These are phyloP conservation scores for Odontothrips loti DNA, from an alignment of 2,888 invertebrate genomes.

Conservation along the genomic window DNA sequence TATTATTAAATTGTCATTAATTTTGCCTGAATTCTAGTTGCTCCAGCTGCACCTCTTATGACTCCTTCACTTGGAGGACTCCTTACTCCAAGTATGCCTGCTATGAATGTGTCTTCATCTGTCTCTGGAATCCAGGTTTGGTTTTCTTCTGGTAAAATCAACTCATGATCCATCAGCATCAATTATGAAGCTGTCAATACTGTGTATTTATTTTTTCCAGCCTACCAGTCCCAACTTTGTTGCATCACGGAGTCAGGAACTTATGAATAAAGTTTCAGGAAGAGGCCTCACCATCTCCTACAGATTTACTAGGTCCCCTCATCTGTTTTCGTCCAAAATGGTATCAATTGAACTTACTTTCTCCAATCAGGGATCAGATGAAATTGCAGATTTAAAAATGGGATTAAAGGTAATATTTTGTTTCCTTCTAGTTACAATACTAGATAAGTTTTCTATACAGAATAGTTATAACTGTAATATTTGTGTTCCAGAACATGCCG, in stretches of 20 bases:
- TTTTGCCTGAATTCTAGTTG: conserved; percentile 43
- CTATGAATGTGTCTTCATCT: conserved; percentile 31
- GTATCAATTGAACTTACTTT: conserved; percentile 74
- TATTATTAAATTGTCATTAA: conserved; percentile 4
- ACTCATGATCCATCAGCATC: background rate
- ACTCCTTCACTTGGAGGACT: conserved; percentile 79
- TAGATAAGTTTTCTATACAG: conserved; percentile 4
- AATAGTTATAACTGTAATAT: conserved; percentile 18
- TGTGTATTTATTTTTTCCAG: conserved; percentile 46
- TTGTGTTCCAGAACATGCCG: conserved; percentile 49
- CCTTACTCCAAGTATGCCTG: conserved; percentile 57
- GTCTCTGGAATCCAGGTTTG: conserved; percentile 36
- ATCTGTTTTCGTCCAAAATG: conserved; percentile 77
- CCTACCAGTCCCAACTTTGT: conserved; percentile 58
- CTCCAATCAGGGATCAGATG: conserved; percentile 64
- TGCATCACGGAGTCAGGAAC: conserved; percentile 57
- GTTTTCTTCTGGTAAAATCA: background rate
- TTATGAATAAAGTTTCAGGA: conserved; percentile 68
- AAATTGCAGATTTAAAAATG: conserved; percentile 64
- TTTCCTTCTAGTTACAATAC: background rate
- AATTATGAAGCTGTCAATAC: background rate
- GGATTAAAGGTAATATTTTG: conserved; percentile 60
- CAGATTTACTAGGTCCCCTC: conserved; percentile 72
- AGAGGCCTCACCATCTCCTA: conserved; percentile 60
- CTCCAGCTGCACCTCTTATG: conserved; percentile 68